A percentile compares a stretch with the other conserved stretches of the same genome.
Evolutionary conservation across 2,888 invertebrate species (phyloP).

Genomic region (Sminthurides aquaticus): DNA sequence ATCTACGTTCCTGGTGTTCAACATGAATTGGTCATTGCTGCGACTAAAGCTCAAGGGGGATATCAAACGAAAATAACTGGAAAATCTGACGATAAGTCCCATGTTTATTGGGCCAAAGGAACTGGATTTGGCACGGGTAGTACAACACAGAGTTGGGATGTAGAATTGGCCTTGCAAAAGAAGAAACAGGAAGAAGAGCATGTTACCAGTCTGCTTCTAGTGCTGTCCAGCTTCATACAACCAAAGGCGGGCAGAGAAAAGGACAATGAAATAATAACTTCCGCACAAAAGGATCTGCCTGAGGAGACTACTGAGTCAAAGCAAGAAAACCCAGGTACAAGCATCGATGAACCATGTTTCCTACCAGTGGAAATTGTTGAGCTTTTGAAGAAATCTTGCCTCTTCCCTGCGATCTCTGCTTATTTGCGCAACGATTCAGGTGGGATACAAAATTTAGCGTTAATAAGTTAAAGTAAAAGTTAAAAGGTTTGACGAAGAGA

Average conservation of each 20-base stretch:
- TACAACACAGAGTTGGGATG: conserved; percentile 92
- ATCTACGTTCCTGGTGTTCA: conserved; percentile 46
- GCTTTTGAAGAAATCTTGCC: conserved; percentile 69
- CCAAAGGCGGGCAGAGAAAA: conserved; percentile 47
- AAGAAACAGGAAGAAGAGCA: conserved; percentile 90
- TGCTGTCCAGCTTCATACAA: conserved; percentile 80
- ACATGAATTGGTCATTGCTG: conserved; percentile 47
- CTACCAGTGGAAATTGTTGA: conserved; percentile 67
- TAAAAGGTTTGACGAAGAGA: too few species aligned
- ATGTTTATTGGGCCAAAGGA: conserved; percentile 90
- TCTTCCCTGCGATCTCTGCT: conserved; percentile 79
- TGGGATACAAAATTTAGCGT: conserved; percentile 45
- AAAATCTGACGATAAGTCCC: conserved; percentile 61
- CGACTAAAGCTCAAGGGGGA: conserved; percentile 43
- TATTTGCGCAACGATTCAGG: conserved; percentile 88
- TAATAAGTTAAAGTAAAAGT: too few species aligned
- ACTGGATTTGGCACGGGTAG: conserved; percentile 95
- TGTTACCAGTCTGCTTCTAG: conserved; percentile 74
- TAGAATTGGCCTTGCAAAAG: conserved; percentile 82
- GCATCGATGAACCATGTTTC: conserved; percentile 35
- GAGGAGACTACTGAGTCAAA: too few species aligned
- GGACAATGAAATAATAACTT: too few species aligned
- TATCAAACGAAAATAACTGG: conserved; percentile 2
- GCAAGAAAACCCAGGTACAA: not conserved
- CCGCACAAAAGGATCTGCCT: not conserved